Percentiles rank a stretch among this genome's conserved stretches.
phyloP scores from a whole-genome alignment of 2,113 vertebrate genomes.

The Euleptes europaea region DNA sequence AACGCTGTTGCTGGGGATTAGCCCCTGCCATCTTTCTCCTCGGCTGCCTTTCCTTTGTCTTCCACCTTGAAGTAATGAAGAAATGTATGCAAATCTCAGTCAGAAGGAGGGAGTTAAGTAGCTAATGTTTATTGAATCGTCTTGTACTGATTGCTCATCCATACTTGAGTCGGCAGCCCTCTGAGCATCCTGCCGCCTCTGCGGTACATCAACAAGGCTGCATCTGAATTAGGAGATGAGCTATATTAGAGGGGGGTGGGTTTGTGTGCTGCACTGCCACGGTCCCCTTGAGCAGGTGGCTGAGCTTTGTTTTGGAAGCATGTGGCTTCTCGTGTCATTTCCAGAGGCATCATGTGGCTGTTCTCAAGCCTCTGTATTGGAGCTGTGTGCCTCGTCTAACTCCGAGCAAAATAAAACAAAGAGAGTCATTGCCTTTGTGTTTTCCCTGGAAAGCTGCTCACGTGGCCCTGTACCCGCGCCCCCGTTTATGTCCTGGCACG shows the following conservation, averaged over 20 bases:
- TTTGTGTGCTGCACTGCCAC: not conserved
- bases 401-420: not conserved
- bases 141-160: conserved; percentile 18
- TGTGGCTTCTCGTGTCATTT: not conserved
- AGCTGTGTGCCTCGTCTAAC: not conserved
- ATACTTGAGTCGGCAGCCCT: conserved; percentile 12
- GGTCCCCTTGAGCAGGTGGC: conserved; percentile 23
- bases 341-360: conserved; percentile 31
- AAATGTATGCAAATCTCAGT: not conserved
- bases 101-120: not conserved
- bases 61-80: not conserved
- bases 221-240: conserved; percentile 36
- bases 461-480: not conserved
- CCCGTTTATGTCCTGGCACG: not conserved
- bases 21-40: not conserved
- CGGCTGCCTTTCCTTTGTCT: not conserved
- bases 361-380: conserved; percentile 33
- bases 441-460: conserved; percentile 16
- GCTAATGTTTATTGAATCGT: conserved; percentile 15
- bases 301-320: conserved; percentile 11
- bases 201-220: conserved; percentile 1
- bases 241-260: conserved; percentile 39
- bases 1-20: conserved; percentile 41
- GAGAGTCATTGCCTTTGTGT: not conserved
- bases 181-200: conserved; percentile 44